Percentiles rank a stretch among this genome's conserved stretches.
Evolutionary conservation across 2,888 invertebrate genomes (phyloP).

Genomic region (Leptinotarsa haldemani): DNA sequence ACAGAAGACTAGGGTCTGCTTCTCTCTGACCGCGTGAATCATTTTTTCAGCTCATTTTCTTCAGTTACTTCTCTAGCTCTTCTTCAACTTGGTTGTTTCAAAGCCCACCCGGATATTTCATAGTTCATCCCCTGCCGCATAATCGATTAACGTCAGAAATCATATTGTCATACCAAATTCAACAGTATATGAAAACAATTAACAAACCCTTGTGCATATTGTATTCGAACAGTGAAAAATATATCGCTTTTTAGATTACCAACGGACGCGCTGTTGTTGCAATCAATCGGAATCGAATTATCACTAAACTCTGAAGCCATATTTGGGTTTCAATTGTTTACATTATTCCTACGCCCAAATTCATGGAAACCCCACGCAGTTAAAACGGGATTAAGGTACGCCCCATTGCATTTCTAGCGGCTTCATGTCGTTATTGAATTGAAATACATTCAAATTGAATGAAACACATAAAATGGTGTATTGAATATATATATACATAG

Average conservation of each 20-base stretch:
- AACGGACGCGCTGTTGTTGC: neutral
- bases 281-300: slow-evolving; percentile 1
- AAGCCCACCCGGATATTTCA: no score
- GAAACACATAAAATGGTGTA: neutral
- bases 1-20: no score
- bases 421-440: neutral
- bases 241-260: neutral
- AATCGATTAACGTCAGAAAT: no score
- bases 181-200: neutral
- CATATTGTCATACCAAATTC: no score
- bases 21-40: no score
- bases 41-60: no score
- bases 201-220: neutral
- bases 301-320: neutral
- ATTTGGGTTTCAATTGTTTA: slow-evolving; percentile 16
- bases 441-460: neutral
- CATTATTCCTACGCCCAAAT: neutral
- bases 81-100: no score
- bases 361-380: neutral
- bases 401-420: neutral
- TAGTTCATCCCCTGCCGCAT: no score
- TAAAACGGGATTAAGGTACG: neutral
- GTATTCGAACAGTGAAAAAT: neutral
- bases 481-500: neutral
- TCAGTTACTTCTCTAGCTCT: no score